These are phyloP conservation scores for Cremastobaeus sp. DNA, from an alignment of 2,888 invertebrate species.

Conservation along the genomic window DNA sequence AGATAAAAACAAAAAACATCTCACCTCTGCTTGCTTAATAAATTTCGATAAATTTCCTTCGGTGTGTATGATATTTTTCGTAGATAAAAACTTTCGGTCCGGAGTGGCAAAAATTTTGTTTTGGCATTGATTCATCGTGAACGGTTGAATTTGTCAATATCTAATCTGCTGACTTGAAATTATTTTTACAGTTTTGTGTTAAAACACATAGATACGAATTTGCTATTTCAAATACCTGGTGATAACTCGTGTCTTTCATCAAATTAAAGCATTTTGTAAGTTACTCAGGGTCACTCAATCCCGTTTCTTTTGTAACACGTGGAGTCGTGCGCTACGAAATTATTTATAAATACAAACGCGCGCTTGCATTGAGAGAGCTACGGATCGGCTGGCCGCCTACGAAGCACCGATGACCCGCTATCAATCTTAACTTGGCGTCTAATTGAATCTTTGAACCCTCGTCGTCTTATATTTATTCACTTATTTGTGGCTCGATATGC, in stretches of 20 bases:
- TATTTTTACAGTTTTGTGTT: too few relatives aligned
- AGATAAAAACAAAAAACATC: too few relatives aligned
- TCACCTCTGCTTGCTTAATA: too few relatives aligned
- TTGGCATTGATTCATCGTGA: too few relatives aligned
- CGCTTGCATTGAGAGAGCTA: constrained; percentile 14
- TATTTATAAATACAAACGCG: constrained; percentile 53
- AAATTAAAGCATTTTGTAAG: constrained; percentile 14
- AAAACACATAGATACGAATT: too few relatives aligned
- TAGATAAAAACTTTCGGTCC: too few relatives aligned
- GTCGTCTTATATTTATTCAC: constrained; percentile 21
- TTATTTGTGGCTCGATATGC: constrained; percentile 4
- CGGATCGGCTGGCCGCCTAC: constrained; percentile 30
- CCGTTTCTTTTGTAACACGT: constrained; percentile 39
- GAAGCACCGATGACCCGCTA: constrained; percentile 44
- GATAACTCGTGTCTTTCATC: constrained; percentile 5
- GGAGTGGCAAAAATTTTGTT: too few relatives aligned
- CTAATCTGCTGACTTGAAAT: too few relatives aligned
- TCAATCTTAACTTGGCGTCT: constrained; percentile 37
- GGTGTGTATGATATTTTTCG: too few relatives aligned
- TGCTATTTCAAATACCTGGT: too few relatives aligned
- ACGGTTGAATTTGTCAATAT: too few relatives aligned
- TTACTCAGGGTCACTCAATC: constrained; percentile 4
- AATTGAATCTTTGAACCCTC: constrained; percentile 45
- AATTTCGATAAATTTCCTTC: too few relatives aligned
- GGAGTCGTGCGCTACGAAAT: constrained; percentile 31